Percentiles rank a stretch among this genome's conserved stretches.
These are phyloP conservation scores for Bhutanitis thaidina DNA, from an alignment of 2,888 invertebrate genomes.

Conservation along the genomic window DNA sequence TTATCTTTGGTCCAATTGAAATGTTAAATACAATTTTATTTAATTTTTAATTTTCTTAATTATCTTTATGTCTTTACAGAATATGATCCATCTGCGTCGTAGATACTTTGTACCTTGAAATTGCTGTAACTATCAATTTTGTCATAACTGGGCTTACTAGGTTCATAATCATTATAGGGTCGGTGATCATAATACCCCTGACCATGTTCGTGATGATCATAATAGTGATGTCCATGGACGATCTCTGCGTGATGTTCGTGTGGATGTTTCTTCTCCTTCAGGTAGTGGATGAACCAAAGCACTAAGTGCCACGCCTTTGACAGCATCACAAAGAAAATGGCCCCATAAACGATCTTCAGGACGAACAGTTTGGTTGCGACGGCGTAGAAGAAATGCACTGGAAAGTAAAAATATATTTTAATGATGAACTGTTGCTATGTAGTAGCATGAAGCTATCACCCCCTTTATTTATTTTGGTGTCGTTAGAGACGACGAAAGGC, in stretches of 20 bases:
- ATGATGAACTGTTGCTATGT: too few relatives aligned
- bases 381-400: constrained; percentile 70
- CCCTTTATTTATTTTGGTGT: too few relatives aligned
- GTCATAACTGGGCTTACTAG: constrained; percentile 30
- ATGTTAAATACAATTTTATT: too few relatives aligned
- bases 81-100: constrained; percentile 68
- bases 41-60: too few relatives aligned
- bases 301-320: constrained; percentile 62
- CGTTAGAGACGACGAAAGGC: too few relatives aligned
- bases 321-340: constrained; percentile 51
- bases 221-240: constrained; percentile 38
- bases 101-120: constrained; percentile 38
- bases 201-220: constrained; percentile 27
- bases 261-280: constrained; percentile 52
- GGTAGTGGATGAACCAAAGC: constrained; percentile 61
- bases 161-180: constrained; percentile 29
- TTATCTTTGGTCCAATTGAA: too few relatives aligned
- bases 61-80: constrained; percentile 33
- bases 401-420: constrained; percentile 14
- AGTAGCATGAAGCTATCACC: too few relatives aligned
- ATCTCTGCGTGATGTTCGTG: constrained; percentile 44
- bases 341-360: constrained; percentile 61
- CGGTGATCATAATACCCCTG: constrained; percentile 28
- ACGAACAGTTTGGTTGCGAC: constrained; percentile 62
- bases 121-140: constrained; percentile 20